Evolutionary conservation across 2,113 vertebrate species (phyloP).

Genomic region (Sebastes fasciatus): DNA sequence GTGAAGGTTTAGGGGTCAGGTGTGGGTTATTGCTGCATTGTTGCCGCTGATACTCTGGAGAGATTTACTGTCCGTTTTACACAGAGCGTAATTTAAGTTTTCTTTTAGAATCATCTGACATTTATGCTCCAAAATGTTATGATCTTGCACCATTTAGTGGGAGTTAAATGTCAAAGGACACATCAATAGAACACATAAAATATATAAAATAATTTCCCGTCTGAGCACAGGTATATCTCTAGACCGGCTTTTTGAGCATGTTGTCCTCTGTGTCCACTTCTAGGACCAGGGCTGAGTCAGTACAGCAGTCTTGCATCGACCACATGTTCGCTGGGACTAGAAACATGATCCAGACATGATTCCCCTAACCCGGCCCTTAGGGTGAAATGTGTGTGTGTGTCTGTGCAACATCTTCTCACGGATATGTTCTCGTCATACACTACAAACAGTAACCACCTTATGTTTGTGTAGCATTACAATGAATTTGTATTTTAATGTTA

Average conservation of each 20-base stretch:
- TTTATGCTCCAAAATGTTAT: constrained; percentile 36
- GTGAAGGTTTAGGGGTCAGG: constrained; percentile 73
- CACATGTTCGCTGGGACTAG: constrained; percentile 78
- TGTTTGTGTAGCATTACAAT: background rate
- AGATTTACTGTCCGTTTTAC: constrained; percentile 66
- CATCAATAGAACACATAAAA: background rate
- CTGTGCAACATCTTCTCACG: constrained; percentile 60
- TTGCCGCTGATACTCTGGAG: constrained; percentile 39
- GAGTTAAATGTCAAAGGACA: background rate
- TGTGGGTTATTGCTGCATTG: constrained; percentile 65
- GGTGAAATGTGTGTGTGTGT: constrained; percentile 55
- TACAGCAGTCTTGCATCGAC: constrained; percentile 72
- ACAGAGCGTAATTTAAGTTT: constrained; percentile 35
- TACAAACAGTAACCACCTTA: background rate
- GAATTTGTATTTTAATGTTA: constrained; percentile 10
- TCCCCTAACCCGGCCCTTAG: constrained; percentile 70
- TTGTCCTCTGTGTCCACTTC: constrained; percentile 50
- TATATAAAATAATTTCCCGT: background rate
- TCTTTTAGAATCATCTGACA: constrained; percentile 26
- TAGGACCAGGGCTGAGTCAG: constrained; percentile 51
- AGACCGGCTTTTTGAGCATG: constrained; percentile 29
- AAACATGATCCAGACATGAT: constrained; percentile 83
- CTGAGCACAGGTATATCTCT: constrained; percentile 1
- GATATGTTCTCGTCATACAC: constrained; percentile 41
- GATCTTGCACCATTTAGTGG: constrained; percentile 17